These are phyloP conservation scores for Triplophysa tibetana DNA, from an alignment of 2,113 vertebrate genomes.

Conservation along the genomic window DNA sequence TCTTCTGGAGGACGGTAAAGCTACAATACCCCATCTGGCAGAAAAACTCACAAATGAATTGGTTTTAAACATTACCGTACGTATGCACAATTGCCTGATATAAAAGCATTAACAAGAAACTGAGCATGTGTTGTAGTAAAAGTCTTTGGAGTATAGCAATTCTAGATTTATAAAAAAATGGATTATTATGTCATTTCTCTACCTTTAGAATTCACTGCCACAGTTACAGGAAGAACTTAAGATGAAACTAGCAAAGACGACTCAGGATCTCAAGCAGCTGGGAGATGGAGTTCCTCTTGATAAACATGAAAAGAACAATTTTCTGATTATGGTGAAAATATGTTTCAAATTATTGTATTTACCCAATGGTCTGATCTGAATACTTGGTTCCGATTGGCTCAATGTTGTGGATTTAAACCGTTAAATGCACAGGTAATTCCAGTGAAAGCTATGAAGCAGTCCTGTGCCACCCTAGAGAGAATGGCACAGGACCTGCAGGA, in stretches of 20 bases:
- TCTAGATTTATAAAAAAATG: background rate
- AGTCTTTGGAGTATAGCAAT: background rate
- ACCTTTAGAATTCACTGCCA: conserved; percentile 49
- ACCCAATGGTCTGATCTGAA: too few relatives aligned
- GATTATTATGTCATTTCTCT: background rate
- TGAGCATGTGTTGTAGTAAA: background rate
- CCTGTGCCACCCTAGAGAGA: too few relatives aligned
- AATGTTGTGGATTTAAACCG: too few relatives aligned
- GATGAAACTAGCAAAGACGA: conserved; percentile 31
- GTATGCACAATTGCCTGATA: background rate
- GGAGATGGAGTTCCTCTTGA: conserved; percentile 52
- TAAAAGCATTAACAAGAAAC: background rate
- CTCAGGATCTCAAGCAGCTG: conserved; percentile 23
- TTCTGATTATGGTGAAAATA: conserved; percentile 43
- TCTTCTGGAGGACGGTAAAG: conserved; percentile 48
- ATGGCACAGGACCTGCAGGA: too few relatives aligned
- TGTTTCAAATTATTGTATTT: background rate
- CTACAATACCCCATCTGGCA: conserved; percentile 50
- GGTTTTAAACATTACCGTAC: conserved; percentile 51
- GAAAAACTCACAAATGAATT: conserved; percentile 52
- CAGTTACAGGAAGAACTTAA: conserved; percentile 49
- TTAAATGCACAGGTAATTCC: too few relatives aligned
- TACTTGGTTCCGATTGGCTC: too few relatives aligned
- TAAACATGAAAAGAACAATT: conserved; percentile 30
- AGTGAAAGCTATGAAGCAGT: too few relatives aligned